These are phyloP conservation scores for Epizoanthus fatuus DNA, from an alignment of 92 coral and sea anemone genomes.

Conservation along the genomic window DNA sequence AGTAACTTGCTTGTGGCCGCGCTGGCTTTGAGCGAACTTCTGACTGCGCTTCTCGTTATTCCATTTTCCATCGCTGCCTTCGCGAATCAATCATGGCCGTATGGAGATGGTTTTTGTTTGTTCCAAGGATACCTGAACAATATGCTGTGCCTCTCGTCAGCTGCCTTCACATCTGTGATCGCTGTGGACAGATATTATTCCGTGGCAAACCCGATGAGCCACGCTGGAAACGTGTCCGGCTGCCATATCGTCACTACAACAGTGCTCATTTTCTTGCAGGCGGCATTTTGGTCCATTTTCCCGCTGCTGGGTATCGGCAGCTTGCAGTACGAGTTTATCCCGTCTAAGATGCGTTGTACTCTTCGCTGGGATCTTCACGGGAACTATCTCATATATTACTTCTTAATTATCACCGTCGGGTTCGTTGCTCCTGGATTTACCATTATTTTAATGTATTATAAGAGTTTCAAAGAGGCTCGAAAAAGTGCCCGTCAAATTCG, in stretches of 20 bases:
- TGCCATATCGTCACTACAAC: conserved; percentile 58
- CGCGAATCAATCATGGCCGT: conserved; percentile 73
- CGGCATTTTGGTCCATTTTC: conserved; percentile 81
- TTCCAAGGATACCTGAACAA: conserved; percentile 80
- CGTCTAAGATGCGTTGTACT: conserved; percentile 76
- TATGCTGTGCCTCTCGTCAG: conserved; percentile 73
- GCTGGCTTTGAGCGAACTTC: conserved; percentile 76
- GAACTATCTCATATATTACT: conserved; percentile 66
- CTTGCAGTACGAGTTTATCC: conserved; percentile 60
- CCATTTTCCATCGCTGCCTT: conserved; percentile 86
- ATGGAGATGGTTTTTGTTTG: conserved; percentile 69
- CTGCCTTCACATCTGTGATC: conserved; percentile 81
- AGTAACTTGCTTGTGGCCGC: conserved; percentile 80
- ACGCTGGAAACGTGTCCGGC: conserved; percentile 70
- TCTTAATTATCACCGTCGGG: conserved; percentile 69
- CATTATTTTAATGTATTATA: conserved; percentile 77
- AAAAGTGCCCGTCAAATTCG: conserved; percentile 88
- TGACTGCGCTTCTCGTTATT: conserved; percentile 62
- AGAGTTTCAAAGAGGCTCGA: conserved; percentile 82
- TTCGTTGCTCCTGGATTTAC: conserved; percentile 70
- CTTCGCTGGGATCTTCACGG: conserved; percentile 84
- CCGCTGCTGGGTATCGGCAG: conserved; percentile 81
- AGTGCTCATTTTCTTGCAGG: conserved; percentile 47
- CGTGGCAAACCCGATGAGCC: conserved; percentile 86
- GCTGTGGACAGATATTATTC: conserved; percentile 81